Percentiles rank a stretch among this genome's conserved stretches.
These are phyloP conservation scores for Charaxes varanes DNA, from an alignment of 1,140 invertebrate species.

Conservation along the genomic window DNA sequence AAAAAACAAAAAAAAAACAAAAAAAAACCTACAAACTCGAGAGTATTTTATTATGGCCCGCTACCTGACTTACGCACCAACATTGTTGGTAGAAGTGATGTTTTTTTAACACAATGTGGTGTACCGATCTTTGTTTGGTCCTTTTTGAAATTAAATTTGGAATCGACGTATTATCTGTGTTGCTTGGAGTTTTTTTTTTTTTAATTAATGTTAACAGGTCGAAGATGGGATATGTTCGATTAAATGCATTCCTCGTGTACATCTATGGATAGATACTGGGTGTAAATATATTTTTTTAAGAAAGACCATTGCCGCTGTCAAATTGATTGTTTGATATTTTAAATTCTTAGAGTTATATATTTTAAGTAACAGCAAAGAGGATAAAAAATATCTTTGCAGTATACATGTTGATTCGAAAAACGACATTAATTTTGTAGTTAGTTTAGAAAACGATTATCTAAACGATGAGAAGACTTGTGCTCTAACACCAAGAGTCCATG, in stretches of 20 bases:
- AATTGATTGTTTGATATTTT: no score
- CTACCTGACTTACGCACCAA: slow-evolving; percentile 60
- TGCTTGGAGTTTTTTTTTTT: neutral
- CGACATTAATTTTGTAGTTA: no score
- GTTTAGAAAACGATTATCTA: no score
- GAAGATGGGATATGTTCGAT: slow-evolving; percentile 2
- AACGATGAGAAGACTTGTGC: no score
- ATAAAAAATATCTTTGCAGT: no score
- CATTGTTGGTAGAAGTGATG: slow-evolving; percentile 34
- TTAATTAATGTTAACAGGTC: neutral
- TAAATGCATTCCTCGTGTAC: neutral
- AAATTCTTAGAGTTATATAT: no score
- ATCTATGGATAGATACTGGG: neutral
- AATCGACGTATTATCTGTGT: slow-evolving; percentile 6
- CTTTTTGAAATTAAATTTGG: slow-evolving; percentile 13
- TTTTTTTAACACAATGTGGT: slow-evolving; percentile 30
- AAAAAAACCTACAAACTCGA: slow-evolving; percentile 32
- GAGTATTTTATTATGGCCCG: slow-evolving; percentile 48
- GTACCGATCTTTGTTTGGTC: slow-evolving; percentile 23
- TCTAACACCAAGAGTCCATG: no score
- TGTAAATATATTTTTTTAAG: no score
- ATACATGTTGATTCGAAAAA: no score
- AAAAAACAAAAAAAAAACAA: slow-evolving; percentile 24
- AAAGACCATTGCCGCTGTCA: no score
- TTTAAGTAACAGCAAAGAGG: no score